phyloP scores from a whole-genome alignment of 2,888 invertebrate species.

The Callosobruchus maculatus region DNA sequence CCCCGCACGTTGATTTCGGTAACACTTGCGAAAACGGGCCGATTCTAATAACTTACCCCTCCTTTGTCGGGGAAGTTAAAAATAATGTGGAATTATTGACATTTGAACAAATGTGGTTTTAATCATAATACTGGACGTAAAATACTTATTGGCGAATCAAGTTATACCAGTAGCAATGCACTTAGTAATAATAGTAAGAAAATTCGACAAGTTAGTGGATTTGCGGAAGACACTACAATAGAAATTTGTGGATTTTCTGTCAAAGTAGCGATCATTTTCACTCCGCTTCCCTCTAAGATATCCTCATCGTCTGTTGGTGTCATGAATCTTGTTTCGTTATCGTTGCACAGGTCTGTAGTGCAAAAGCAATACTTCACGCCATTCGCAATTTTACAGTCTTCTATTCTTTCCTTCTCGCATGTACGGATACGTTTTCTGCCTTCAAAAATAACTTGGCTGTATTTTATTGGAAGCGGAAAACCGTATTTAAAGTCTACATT shows the following conservation, averaged over 20 bases:
- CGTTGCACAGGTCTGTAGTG: constrained; percentile 18
- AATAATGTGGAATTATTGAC: too few relatives aligned
- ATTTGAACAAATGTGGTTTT: neutral
- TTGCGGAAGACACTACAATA: neutral
- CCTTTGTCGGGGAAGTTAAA: too few relatives aligned
- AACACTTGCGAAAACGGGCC: too few relatives aligned
- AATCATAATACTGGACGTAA: neutral
- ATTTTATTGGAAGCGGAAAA: too few relatives aligned
- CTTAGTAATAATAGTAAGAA: neutral
- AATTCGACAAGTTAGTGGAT: neutral
- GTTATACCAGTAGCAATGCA: neutral
- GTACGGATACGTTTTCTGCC: constrained; percentile 12
- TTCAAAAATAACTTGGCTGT: neutral
- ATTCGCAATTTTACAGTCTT: constrained; percentile 18
- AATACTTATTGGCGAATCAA: neutral
- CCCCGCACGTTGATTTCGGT: too few relatives aligned
- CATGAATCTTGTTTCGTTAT: constrained; percentile 5
- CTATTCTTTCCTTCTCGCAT: constrained; percentile 8
- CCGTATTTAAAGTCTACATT: too few relatives aligned
- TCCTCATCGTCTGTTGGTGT: constrained; percentile 20
- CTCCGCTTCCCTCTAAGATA: constrained; percentile 20
- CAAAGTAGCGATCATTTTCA: neutral
- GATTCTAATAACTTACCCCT: too few relatives aligned
- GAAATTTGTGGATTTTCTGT: neutral
- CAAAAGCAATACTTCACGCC: constrained; percentile 21